A percentile compares a stretch with the other conserved stretches of the same genome.
These are phyloP conservation scores for Pardalotus punctatus DNA, from an alignment of 2,113 vertebrate species.

Conservation along the genomic window DNA sequence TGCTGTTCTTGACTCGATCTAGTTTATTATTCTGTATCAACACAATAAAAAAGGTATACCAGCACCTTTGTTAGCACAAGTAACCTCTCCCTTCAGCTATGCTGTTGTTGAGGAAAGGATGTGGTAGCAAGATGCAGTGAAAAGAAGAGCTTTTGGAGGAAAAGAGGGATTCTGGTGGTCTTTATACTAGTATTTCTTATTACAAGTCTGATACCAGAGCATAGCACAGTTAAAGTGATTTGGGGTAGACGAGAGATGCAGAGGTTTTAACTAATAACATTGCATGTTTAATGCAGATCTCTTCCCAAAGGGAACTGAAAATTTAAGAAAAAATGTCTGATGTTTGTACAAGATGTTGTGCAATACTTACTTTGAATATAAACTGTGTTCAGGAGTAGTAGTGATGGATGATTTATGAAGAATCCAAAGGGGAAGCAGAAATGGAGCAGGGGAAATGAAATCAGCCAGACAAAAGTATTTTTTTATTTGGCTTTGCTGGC, in stretches of 20 bases:
- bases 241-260: neutral
- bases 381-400: neutral
- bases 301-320: neutral
- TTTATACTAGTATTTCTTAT: neutral
- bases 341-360: conserved; percentile 2
- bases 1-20: neutral
- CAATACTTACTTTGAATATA: neutral
- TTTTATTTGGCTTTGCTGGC: neutral
- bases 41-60: neutral
- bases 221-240: too few relatives aligned
- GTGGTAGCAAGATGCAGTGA: neutral
- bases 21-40: neutral
- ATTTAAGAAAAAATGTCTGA: neutral
- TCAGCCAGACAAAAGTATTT: neutral
- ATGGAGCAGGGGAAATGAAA: neutral
- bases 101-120: neutral
- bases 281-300: neutral
- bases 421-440: neutral
- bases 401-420: neutral
- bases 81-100: neutral
- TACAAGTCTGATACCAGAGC: neutral
- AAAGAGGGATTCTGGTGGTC: neutral
- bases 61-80: neutral
- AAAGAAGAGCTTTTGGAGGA: neutral
- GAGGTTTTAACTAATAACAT: neutral